Percentiles rank a stretch among this genome's conserved stretches.
Conservation (phyloP, 2,797 vertebrate genomes). For the Pterois miles region DNA sequence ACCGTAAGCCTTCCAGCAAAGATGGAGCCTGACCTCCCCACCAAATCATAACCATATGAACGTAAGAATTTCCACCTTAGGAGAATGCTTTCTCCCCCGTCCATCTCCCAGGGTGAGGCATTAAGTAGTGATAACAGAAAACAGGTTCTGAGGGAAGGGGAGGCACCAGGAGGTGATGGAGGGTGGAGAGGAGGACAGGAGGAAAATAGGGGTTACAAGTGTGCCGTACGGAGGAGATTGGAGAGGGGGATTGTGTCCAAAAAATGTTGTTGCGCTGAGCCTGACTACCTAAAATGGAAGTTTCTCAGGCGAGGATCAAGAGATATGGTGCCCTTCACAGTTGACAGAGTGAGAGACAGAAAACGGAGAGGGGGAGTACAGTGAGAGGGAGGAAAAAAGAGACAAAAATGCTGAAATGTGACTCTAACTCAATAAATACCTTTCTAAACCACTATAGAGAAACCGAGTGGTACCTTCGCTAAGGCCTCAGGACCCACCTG, state of each 20-base stretch:
- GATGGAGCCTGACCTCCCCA: constrained; percentile 91
- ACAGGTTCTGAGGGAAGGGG: constrained; percentile 90
- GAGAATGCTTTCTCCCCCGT: constrained; percentile 85
- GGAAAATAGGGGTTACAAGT: constrained; percentile 79
- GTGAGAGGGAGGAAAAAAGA: constrained; percentile 3
- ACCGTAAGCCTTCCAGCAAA: constrained; percentile 84
- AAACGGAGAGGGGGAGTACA: constrained; percentile 27
- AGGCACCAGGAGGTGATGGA: constrained; percentile 72
- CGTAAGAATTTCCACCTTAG: constrained; percentile 88
- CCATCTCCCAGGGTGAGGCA: constrained; percentile 90
- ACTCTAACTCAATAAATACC: constrained; percentile 73
- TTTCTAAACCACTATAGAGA: constrained; percentile 48
- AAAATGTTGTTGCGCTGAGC: constrained; percentile 72
- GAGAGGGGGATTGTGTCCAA: constrained; percentile 87
- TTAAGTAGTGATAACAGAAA: constrained; percentile 98
- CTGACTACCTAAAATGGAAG: constrained; percentile 96
- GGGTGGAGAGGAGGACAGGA: constrained; percentile 72
- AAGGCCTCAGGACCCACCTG: constrained; percentile 74
- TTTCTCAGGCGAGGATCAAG: constrained; percentile 87
- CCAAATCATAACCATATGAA: constrained; percentile 99
- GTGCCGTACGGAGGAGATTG: constrained; percentile 70
- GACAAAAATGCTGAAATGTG: constrained; percentile 68
- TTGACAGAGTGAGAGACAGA: constrained; percentile 82
- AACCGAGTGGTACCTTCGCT: constrained; percentile 53
- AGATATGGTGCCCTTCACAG: constrained; percentile 88